Evolutionary conservation across 2,797 vertebrate species (phyloP), one percentile per base, ranked within the genome.

Genomic region (Potorous gilbertii): DNA sequence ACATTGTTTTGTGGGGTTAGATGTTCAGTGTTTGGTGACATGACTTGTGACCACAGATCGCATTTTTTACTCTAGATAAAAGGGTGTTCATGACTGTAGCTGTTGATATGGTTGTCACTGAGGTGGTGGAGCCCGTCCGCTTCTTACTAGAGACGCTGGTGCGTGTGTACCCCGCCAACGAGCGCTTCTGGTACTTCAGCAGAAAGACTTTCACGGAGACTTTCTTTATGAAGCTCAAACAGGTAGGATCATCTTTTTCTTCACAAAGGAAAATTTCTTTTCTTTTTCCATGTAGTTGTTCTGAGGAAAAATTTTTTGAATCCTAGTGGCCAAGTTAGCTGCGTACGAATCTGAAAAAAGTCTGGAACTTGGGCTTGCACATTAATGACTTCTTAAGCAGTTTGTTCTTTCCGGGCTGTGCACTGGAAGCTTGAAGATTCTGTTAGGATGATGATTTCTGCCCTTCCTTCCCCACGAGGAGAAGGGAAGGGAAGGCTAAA

Each of bases 151-250:
- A 99, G 98, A 99, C 99, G 0, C 98, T 99, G 1, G 99, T 99
- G 81, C 99, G 99, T 34, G 99, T 99, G 16, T 99, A 99, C 95
- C 99, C 99, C 46, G 98, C 99, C 92, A 99, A 99, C 0, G 99
- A 99, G 93, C 99, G 99, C 91, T 99, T 99, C 98, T 99, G 99
- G 99, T 99, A 99, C 98, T 99, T 99, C 98, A 99, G 99, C 98
- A 99, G 99, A 93, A 99, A 99, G 98, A 99, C 99, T 96, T 99
- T 99, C 98, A 99, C 99, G 0, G 99, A 99, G 98, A 99, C 99
- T 3, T 99, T 99, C 98, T 99, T 99, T 97, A 99, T 99, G 98
- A 99, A 98, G 97, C 99, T 99, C 29, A 99, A 98, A 95, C 99
- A 98, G 99, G 99, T 99, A 98, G 9, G 93, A 31, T 18, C 4